Base-by-base conservation (phyloP, 2,113 vertebrate genomes). In the Ariopsis seemanni region DNA sequence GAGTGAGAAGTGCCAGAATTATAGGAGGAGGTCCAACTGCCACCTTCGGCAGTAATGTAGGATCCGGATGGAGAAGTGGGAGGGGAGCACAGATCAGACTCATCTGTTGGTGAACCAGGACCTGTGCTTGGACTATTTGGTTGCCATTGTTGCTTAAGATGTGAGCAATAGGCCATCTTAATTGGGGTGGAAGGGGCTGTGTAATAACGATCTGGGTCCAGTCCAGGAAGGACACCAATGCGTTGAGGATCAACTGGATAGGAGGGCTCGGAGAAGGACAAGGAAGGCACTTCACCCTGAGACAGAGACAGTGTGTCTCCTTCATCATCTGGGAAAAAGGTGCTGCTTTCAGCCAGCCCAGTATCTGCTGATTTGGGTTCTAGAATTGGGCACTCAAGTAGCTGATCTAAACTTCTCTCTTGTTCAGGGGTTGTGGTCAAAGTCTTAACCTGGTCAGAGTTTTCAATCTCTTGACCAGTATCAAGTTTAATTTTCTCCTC, bases 61-160 rank as follows among this genome's bases (percentile, higher is more conserved):
- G 98, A 99, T 0, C 98, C 97, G 0, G 98, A 98, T 7, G 97
- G 97, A 0, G 98, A 99, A 0, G 97, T 96, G 0, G 98, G 97
- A 0, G 96, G 96, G 0, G 98, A 98, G 87, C 94, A 96, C 58
- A 94, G 93, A 81, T 96, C 96, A 62, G 95, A 94, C 0, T 96
- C 96, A 58, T 96, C 95, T 3, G 95, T 94, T 74, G 93, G 94
- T 78, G 92, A 92, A 30, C 92, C 92, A 74, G 93, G 96, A 7
- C 94, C 93, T 69, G 90, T 92, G 62, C 89, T 93, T 42, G 95
- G 94, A 84, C 95, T 93, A 25, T 94, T 93, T n/a, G 89, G 93
- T 48, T 94, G 94, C 34, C 93, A 89, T 4, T 91, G 89, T 88
- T 95, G 91, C 55, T 92, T 96, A 69, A 95, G 92, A 89, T 96